Evolutionary conservation across 2,888 invertebrate genomes (phyloP).

Genomic region (Cyclophora albipunctata): DNA sequence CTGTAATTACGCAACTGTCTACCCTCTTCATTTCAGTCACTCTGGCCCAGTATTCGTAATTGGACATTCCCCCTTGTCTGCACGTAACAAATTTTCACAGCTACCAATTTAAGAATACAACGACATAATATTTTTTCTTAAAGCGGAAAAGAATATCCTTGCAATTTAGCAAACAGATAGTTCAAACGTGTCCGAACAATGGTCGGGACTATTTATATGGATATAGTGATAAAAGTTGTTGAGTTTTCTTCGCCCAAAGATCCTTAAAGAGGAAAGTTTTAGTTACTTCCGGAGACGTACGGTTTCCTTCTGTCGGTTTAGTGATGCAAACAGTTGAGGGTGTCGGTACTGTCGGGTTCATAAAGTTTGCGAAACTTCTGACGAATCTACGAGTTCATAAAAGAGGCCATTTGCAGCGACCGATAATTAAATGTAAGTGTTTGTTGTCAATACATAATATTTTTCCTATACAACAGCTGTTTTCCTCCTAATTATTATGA

Average conservation of each 20-base stretch:
- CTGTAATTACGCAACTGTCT: slow-evolving; percentile 70
- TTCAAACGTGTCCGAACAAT: slow-evolving; percentile 6
- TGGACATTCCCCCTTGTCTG: slow-evolving; percentile 36
- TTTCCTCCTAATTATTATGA: too few relatives aligned
- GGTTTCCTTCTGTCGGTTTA: slow-evolving; percentile 23
- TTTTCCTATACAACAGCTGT: too few relatives aligned
- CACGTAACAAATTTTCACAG: slow-evolving; percentile 32
- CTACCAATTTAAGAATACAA: slow-evolving; percentile 22
- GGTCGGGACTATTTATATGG: slow-evolving; percentile 26
- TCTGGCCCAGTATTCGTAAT: slow-evolving; percentile 44
- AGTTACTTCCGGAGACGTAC: slow-evolving; percentile 35
- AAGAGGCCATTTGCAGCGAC: slow-evolving; percentile 18
- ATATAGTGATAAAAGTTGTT: slow-evolving; percentile 41
- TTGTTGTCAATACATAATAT: too few relatives aligned
- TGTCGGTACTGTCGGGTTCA: slow-evolving; percentile 33
- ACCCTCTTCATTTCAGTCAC: slow-evolving; percentile 67
- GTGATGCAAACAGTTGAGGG: slow-evolving; percentile 49
- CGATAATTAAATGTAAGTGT: too few relatives aligned
- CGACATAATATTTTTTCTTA: neutral
- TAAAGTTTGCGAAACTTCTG: slow-evolving; percentile 48
- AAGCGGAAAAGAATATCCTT: too few relatives aligned
- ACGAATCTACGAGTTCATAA: slow-evolving; percentile 28
- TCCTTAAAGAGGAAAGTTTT: slow-evolving; percentile 50
- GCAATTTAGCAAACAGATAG: too few relatives aligned
- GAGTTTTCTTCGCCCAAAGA: slow-evolving; percentile 27